Conservation (phyloP, 2,888 invertebrate genomes). For the Tupiocoris notatus region DNA sequence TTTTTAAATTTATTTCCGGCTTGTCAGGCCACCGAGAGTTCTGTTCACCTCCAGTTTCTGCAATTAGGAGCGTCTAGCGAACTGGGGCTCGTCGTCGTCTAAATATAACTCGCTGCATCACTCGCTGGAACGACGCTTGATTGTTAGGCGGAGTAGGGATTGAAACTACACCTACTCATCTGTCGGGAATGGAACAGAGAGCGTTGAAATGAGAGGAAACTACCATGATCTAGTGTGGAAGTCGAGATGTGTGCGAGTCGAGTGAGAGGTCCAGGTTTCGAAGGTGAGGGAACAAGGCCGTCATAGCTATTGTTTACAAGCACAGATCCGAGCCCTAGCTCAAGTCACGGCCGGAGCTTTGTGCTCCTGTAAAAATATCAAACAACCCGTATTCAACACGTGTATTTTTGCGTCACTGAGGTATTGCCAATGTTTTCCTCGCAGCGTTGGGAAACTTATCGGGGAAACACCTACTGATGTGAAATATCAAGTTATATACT, state of each 20-base stretch:
- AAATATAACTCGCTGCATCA: background rate
- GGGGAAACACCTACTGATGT: no score
- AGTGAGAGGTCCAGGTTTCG: background rate
- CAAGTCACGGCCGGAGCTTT: background rate
- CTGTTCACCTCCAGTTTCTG: no score
- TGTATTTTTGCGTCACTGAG: no score
- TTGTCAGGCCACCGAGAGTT: no score
- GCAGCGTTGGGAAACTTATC: background rate
- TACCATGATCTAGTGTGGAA: background rate
- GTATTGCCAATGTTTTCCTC: no score
- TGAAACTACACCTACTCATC: background rate
- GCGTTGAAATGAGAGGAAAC: background rate
- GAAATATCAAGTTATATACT: background rate
- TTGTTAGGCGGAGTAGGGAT: slow-evolving; percentile 1
- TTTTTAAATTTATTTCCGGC: no score
- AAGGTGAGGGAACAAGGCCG: background rate
- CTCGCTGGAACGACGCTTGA: background rate
- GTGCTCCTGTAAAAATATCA: no score
- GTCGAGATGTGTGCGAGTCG: background rate
- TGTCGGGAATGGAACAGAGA: background rate
- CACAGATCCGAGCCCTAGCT: background rate
- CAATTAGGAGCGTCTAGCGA: no score
- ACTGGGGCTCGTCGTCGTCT: no score
- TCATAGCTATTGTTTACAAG: background rate
- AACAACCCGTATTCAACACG: no score